Evolutionary conservation across 2,113 vertebrate genomes (phyloP).

Genomic region (Protobothrops mucrosquamatus): DNA sequence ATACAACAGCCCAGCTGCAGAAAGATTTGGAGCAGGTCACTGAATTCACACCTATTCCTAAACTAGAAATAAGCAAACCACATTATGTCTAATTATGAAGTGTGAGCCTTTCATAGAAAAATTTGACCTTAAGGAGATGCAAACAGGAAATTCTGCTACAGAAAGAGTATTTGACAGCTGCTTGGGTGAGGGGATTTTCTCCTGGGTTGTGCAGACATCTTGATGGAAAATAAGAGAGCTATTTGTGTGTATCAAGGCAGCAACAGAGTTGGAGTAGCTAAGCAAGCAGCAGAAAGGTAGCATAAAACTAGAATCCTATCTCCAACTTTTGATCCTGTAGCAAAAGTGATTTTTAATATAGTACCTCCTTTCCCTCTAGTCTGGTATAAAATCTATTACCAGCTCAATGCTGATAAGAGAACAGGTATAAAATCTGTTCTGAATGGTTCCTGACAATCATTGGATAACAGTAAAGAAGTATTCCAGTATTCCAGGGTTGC

Average conservation of each 20-base stretch:
- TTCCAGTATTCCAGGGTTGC: too few species aligned
- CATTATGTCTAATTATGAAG: neutral
- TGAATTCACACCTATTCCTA: neutral
- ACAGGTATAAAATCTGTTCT: neutral
- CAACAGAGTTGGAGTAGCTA: neutral
- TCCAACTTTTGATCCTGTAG: neutral
- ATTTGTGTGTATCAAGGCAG: neutral
- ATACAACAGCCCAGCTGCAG: neutral
- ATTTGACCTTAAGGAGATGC: neutral
- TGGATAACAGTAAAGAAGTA: neutral
- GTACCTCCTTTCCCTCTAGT: neutral
- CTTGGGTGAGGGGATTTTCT: neutral
- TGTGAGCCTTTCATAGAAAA: neutral
- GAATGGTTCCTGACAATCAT: neutral
- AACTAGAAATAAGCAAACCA: neutral
- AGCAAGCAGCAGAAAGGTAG: neutral
- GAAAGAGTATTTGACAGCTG: neutral
- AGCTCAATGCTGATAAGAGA: neutral
- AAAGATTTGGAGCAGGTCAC: neutral
- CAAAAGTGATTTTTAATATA: neutral
- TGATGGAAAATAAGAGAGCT: too few species aligned
- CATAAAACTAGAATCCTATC: neutral
- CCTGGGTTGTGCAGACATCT: neutral
- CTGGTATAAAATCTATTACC: neutral
- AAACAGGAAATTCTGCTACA: neutral